Evolutionary conservation across 2,113 vertebrate genomes (phyloP).

Genomic region (pig (Sus scrofa)): DNA sequence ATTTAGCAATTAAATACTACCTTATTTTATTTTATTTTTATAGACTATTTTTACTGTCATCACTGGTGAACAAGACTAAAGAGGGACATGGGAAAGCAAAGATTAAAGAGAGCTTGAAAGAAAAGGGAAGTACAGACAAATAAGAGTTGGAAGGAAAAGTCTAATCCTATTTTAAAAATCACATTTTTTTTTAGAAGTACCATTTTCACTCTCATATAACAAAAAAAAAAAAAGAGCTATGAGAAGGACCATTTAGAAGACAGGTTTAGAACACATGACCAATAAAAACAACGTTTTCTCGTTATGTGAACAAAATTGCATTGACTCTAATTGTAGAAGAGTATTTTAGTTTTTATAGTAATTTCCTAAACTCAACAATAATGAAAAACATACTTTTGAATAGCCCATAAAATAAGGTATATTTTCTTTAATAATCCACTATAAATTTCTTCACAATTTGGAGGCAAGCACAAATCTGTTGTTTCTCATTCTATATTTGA

Average conservation of each 20-base stretch:
- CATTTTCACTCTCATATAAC: not conserved
- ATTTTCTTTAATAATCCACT: not conserved
- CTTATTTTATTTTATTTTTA: not conserved
- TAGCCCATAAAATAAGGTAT: not conserved
- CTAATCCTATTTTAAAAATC: no score
- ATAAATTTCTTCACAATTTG: not conserved
- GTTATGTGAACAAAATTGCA: not conserved
- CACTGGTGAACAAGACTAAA: slow-evolving; percentile 58
- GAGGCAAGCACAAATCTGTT: not conserved
- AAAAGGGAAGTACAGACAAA: slow-evolving; percentile 46
- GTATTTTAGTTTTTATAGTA: not conserved
- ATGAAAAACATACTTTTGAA: not conserved
- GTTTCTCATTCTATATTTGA: not conserved
- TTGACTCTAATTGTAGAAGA: not conserved
- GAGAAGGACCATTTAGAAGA: not conserved
- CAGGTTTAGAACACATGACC: not conserved
- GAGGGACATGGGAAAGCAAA: slow-evolving; percentile 53
- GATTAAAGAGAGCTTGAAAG: slow-evolving; percentile 72
- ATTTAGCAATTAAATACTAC: not conserved
- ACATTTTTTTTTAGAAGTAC: no score
- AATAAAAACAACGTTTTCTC: not conserved
- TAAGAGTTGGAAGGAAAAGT: slow-evolving; percentile 59
- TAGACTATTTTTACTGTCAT: not conserved
- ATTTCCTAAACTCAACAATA: not conserved
- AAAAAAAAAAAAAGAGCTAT: not conserved